Evolutionary conservation across 2,888 invertebrate species (phyloP).

Genomic region (Unio delphinus): DNA sequence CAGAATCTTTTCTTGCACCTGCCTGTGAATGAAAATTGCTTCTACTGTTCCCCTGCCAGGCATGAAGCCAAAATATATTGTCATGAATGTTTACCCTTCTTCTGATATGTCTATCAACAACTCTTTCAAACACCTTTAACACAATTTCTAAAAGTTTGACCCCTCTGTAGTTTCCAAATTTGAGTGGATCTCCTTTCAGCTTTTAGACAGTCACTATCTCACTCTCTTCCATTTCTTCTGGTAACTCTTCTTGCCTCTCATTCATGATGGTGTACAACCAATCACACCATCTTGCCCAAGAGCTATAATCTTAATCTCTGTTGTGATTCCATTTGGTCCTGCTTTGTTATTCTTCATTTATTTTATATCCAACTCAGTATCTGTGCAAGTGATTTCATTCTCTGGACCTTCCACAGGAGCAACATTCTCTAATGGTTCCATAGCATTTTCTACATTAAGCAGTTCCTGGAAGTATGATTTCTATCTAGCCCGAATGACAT

Average conservation of each 20-base stretch:
- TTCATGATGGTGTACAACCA: too few species aligned
- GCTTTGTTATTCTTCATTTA: too few species aligned
- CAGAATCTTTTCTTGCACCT: background rate
- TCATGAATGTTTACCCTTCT: conserved; percentile 2
- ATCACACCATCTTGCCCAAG: too few species aligned
- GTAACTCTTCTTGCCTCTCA: background rate
- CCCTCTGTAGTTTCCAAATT: conserved; percentile 9
- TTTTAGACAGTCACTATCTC: conserved; percentile 14
- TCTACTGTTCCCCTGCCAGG: conserved; percentile 10
- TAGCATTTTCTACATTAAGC: too few species aligned
- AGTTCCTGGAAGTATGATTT: too few species aligned
- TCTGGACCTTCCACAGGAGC: too few species aligned
- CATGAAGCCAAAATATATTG: conserved; percentile 10
- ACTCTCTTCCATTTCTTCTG: conserved; percentile 14
- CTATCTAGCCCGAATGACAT: too few species aligned
- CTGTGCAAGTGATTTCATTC: too few species aligned
- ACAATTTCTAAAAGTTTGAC: conserved; percentile 11
- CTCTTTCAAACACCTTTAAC: conserved; percentile 6
- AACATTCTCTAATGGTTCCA: too few species aligned
- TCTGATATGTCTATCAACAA: conserved; percentile 4
- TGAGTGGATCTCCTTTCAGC: conserved; percentile 5
- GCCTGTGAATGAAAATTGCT: conserved; percentile 11
- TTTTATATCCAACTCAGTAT: too few species aligned
- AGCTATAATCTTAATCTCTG: too few species aligned
- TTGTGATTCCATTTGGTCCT: too few species aligned